Evolutionary conservation across 2,113 vertebrate species (phyloP).

Genomic region (Lipophrys pholis): DNA sequence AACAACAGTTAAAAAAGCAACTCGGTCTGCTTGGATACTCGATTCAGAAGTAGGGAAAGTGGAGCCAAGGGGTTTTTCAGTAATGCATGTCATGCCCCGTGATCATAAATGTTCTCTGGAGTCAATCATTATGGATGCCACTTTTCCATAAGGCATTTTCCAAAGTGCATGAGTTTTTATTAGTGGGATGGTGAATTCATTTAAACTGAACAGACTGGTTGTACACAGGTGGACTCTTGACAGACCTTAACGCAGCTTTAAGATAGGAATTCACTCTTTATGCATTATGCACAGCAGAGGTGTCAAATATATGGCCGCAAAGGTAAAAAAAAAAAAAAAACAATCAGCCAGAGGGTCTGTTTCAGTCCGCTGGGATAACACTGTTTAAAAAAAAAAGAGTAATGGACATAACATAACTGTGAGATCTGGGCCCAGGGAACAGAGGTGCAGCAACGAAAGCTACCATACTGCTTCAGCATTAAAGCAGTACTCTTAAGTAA

Average conservation of each 20-base stretch:
- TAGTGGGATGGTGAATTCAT: not conserved
- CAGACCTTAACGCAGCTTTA: not conserved
- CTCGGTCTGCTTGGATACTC: slow-evolving; percentile 5
- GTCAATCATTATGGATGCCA: not conserved
- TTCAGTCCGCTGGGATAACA: too few species aligned
- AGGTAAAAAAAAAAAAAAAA: too few species aligned
- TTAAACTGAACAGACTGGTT: not conserved
- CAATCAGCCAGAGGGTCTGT: too few species aligned
- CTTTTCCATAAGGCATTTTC: not conserved
- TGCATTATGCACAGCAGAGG: not conserved
- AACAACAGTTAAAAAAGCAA: slow-evolving; percentile 3
- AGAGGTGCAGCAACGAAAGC: too few species aligned
- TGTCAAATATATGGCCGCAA: too few species aligned
- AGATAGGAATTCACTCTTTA: not conserved
- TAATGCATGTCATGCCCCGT: not conserved
- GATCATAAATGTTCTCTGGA: not conserved
- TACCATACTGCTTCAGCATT: too few species aligned
- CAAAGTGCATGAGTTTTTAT: not conserved
- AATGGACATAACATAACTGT: too few species aligned
- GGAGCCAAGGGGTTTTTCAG: not conserved
- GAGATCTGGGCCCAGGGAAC: too few species aligned
- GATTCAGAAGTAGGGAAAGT: not conserved
- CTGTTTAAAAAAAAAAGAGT: too few species aligned
- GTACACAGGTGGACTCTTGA: not conserved
- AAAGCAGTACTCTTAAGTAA: too few species aligned